These are phyloP conservation scores for Allygus modestus DNA, from an alignment of 2,888 invertebrate genomes.

Conservation along the genomic window DNA sequence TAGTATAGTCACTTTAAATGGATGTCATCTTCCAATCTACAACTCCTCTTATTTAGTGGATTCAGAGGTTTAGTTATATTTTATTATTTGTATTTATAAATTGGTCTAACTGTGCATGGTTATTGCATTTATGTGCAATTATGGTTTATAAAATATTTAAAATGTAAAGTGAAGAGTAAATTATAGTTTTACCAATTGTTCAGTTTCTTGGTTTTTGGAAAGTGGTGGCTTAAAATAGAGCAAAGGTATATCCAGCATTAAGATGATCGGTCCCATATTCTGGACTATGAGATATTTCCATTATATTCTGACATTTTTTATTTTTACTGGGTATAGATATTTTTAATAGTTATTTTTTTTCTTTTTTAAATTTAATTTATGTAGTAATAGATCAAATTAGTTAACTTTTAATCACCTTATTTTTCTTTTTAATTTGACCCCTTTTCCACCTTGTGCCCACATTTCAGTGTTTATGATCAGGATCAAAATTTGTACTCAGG, in stretches of 20 bases:
- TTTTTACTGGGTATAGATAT: too few species aligned
- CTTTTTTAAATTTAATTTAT: too few species aligned
- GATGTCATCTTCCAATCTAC: slow-evolving; percentile 6
- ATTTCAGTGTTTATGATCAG: not conserved
- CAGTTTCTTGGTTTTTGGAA: not conserved
- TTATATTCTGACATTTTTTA: too few species aligned
- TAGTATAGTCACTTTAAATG: not conserved
- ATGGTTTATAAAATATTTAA: not conserved
- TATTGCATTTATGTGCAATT: slow-evolving; percentile 10
- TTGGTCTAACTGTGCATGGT: not conserved
- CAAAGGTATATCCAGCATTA: not conserved
- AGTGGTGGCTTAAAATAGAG: not conserved
- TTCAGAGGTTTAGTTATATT: slow-evolving; percentile 10
- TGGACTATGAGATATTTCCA: too few species aligned
- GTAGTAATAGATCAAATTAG: too few species aligned
- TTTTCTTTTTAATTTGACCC: not conserved
- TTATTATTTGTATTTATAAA: slow-evolving; percentile 9
- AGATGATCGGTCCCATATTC: not conserved
- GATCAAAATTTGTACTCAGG: slow-evolving; percentile 14
- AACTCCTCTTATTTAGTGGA: slow-evolving; percentile 20
- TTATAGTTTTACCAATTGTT: not conserved
- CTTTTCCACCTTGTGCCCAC: not conserved
- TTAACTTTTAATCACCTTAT: too few species aligned
- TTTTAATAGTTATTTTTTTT: too few species aligned
- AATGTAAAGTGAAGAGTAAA: not conserved